Evolutionary conservation across 2,888 invertebrate species (phyloP).

Genomic region (Eulithis testata): DNA sequence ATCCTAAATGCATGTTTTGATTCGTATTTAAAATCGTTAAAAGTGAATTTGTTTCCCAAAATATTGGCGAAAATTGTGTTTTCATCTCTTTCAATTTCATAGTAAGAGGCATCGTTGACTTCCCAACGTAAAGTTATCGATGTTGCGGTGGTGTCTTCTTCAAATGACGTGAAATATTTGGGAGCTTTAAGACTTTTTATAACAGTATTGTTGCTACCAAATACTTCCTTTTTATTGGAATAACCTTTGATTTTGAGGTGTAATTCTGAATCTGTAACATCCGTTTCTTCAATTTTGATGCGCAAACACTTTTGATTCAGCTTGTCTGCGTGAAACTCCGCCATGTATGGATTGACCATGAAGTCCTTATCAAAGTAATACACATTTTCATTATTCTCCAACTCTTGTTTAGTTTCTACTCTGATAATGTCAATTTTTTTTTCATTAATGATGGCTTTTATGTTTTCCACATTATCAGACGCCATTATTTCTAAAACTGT

Average conservation of each 20-base stretch:
- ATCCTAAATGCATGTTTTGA: constrained; percentile 65
- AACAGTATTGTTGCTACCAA: constrained; percentile 49
- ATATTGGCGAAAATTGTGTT: constrained; percentile 62
- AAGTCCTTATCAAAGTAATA: constrained; percentile 63
- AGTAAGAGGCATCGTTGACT: constrained; percentile 50
- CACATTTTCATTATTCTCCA: constrained; percentile 56
- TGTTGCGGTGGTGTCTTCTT: constrained; percentile 53
- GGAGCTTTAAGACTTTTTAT: constrained; percentile 51
- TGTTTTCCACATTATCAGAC: constrained; percentile 50
- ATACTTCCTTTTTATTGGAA: constrained; percentile 50
- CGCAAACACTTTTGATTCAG: constrained; percentile 61
- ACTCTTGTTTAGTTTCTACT: constrained; percentile 59
- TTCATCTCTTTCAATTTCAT: constrained; percentile 72
- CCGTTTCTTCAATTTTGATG: constrained; percentile 63
- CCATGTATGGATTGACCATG: constrained; percentile 63
- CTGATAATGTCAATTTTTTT: constrained; percentile 51
- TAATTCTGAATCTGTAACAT: constrained; percentile 61
- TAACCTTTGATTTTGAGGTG: constrained; percentile 65
- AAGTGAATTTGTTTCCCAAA: constrained; percentile 50
- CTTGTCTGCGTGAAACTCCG: constrained; percentile 39
- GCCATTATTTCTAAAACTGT: constrained; percentile 69
- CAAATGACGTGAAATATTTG: constrained; percentile 46
- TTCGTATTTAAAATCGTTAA: constrained; percentile 56
- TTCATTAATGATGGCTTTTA: constrained; percentile 64
- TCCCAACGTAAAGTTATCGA: constrained; percentile 63